Evolutionary conservation across 2,888 invertebrate genomes (phyloP).

Genomic region (Eupithecia insigniata): DNA sequence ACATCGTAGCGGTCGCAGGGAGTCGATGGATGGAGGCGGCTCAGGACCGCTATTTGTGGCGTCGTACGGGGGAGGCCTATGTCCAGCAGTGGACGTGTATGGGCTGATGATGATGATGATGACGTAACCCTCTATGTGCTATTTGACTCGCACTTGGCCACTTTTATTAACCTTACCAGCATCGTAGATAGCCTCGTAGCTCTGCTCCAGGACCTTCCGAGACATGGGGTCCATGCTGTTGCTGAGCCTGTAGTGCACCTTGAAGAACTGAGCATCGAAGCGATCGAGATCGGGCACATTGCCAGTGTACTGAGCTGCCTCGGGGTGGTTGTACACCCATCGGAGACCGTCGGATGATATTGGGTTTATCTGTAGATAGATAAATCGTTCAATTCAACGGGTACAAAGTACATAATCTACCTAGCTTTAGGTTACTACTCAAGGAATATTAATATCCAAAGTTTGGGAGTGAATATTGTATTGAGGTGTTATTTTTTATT

Average conservation of each 20-base stretch:
- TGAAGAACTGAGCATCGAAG: slow-evolving; percentile 86
- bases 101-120: no score
- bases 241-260: slow-evolving; percentile 76
- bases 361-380: slow-evolving; percentile 38
- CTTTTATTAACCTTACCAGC: no score
- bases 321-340: slow-evolving; percentile 57
- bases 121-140: background rate
- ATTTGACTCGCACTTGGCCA: background rate
- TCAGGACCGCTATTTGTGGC: no score
- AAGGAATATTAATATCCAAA: no score
- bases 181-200: slow-evolving; percentile 59
- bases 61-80: no score
- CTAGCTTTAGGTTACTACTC: background rate
- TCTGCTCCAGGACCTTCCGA: slow-evolving; percentile 55
- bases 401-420: background rate
- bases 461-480: no score
- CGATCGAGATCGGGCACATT: slow-evolving; percentile 85
- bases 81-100: no score
- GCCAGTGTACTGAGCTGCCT: slow-evolving; percentile 85
- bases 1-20: no score
- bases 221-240: slow-evolving; percentile 52
- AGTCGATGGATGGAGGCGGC: no score
- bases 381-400: background rate
- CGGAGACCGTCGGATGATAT: slow-evolving; percentile 63
- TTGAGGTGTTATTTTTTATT: no score